Evolutionary conservation across 2,888 invertebrate species (phyloP), one percentile per base, ranked within the genome.

Genomic region (Anarsia innoxiella): DNA sequence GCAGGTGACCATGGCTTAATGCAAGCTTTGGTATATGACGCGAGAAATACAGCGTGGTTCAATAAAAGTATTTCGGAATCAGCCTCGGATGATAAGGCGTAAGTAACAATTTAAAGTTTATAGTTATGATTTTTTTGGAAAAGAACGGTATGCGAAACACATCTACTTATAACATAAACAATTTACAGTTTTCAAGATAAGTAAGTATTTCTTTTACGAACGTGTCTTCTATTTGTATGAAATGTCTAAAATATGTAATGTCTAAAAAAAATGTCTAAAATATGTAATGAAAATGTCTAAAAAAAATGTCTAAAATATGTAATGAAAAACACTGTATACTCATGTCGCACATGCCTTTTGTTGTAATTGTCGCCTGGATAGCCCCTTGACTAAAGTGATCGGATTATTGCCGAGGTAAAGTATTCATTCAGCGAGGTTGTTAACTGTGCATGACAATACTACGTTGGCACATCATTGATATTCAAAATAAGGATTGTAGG

Each of bases 331-430:
- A 25, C 25, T 33, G 16, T 33, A 26, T 33, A 33, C 33, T 33
- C 10, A 61, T 44, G 46, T 46, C 60, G 54, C 51, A 57, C 64
- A 59, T 61, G 56, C 59, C 56, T 75, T 82, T 77, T 72, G 65
- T 65, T 57, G 65, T 59, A 63, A 65, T 68, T 76, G 75, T 70
- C 70, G 66, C 76, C 79, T 76, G 86, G 86, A 86, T 88, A 89
- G 88, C 87, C 94, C 94, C 84, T 93, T 95, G 88, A 93, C 93
- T 84, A 93, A 92, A 88, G 91, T 95, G 91, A 94, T 95, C 90
- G 93, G 93, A 88, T 90, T 93, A 77, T 88, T 95, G 87, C 92
- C 95, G 90, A 95, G 95, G 95, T 95, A 95, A 91, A 87, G 39
- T 37, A 36, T 36, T 32, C 33, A 12, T 40, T 28, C 23, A 14